phyloP scores from a whole-genome alignment of 2,113 vertebrate species.

The Mobula birostris region DNA sequence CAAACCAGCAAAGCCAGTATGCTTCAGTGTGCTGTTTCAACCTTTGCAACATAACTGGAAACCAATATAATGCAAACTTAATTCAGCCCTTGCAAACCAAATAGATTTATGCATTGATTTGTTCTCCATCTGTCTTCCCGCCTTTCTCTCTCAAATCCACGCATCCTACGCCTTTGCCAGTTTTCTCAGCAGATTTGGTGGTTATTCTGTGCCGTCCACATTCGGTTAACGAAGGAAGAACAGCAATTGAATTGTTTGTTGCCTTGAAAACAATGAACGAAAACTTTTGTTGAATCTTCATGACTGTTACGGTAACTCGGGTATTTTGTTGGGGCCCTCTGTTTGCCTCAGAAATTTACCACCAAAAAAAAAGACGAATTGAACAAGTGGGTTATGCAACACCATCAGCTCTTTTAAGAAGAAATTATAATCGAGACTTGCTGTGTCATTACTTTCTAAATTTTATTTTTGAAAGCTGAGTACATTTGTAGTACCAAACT shows the following conservation, averaged over 20 bases:
- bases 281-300: not conserved
- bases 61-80: not conserved
- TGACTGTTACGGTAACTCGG: constrained; percentile 6
- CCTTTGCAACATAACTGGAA: not conserved
- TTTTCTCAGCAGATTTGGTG: not conserved
- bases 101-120: not conserved
- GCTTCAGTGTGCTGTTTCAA: not conserved
- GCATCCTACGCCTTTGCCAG: not conserved
- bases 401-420: not conserved
- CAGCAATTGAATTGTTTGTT: not conserved
- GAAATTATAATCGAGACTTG: not conserved
- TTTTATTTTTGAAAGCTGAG: constrained; percentile 20
- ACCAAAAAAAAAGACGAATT: constrained; percentile 7
- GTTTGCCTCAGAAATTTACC: not conserved
- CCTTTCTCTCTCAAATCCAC: not conserved
- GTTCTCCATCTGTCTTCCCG: not conserved
- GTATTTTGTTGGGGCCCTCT: not conserved
- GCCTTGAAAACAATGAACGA: not conserved
- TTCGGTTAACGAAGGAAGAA: not conserved
- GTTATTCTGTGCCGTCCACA: not conserved
- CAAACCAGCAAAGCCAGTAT: not conserved
- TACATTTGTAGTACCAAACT: not conserved
- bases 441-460: not conserved
- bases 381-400: not conserved
- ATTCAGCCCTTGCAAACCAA: constrained; percentile 21